These are phyloP conservation scores for Gymnodraco acuticeps DNA, from an alignment of 2,797 vertebrate species.

Conservation along the genomic window DNA sequence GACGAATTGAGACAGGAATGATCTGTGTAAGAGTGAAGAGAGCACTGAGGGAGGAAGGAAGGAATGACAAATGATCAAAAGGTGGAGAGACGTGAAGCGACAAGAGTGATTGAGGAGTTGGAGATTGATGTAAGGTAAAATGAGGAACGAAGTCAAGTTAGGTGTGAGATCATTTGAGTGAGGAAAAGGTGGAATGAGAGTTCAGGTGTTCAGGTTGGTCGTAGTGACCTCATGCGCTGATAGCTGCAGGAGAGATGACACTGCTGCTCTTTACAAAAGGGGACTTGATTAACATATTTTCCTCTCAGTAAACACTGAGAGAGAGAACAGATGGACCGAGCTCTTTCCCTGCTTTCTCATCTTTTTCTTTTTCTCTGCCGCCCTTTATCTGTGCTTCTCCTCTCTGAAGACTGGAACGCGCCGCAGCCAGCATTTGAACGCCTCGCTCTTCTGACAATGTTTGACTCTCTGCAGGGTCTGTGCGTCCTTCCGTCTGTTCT, in stretches of 20 bases:
- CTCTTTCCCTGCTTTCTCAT: slow-evolving; percentile 16
- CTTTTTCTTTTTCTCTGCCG: not conserved
- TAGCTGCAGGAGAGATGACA: slow-evolving; percentile 31
- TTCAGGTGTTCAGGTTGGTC: slow-evolving; percentile 14
- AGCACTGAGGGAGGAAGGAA: slow-evolving; percentile 59
- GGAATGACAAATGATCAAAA: slow-evolving; percentile 72
- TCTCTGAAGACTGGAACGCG: slow-evolving; percentile 15
- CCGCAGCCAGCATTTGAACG: slow-evolving; percentile 52
- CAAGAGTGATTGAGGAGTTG: slow-evolving; percentile 55
- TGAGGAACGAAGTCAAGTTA: slow-evolving; percentile 39
- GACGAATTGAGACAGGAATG: slow-evolving; percentile 65
- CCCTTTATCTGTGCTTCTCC: not conserved
- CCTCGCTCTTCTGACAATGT: slow-evolving; percentile 36
- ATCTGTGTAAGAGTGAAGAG: slow-evolving; percentile 64
- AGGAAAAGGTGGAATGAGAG: slow-evolving; percentile 25
- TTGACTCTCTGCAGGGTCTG: slow-evolving; percentile 40
- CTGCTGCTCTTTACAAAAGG: slow-evolving; percentile 20
- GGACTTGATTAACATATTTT: slow-evolving; percentile 32
- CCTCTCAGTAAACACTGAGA: slow-evolving; percentile 9
- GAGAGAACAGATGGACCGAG: slow-evolving; percentile 20
- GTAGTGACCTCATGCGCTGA: slow-evolving; percentile 9
- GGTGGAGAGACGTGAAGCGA: slow-evolving; percentile 47
- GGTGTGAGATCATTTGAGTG: slow-evolving; percentile 14
- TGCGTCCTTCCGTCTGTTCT: slow-evolving; percentile 32
- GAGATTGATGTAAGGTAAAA: slow-evolving; percentile 49